Percentiles rank a stretch among this genome's conserved stretches.
These are phyloP conservation scores for Psittacula cyanocephala DNA, from an alignment of 2,113 vertebrate genomes.

Conservation along the genomic window DNA sequence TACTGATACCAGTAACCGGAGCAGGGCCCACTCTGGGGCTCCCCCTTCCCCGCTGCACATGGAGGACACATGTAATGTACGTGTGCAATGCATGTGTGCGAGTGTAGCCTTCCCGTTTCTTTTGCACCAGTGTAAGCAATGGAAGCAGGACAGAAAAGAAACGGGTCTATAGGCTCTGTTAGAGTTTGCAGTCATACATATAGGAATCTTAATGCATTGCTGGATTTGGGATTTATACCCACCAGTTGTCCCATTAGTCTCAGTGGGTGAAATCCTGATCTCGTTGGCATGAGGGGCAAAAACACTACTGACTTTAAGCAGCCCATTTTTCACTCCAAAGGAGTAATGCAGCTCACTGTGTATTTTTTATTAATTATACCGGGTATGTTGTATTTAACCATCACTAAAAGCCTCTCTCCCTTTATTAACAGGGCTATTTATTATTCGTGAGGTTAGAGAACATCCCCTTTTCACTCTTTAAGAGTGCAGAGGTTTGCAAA, in stretches of 20 bases:
- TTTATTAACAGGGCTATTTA: background rate
- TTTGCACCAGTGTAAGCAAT: fast-evolving
- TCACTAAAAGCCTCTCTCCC: constrained; percentile 14
- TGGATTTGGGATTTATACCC: background rate
- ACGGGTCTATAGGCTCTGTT: background rate
- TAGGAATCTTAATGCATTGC: background rate
- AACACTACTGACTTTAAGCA: background rate
- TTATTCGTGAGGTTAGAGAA: background rate
- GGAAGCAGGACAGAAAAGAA: background rate
- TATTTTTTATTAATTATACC: background rate
- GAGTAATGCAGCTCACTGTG: background rate
- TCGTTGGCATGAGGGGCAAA: background rate
- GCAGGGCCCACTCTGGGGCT: background rate
- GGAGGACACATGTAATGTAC: background rate
- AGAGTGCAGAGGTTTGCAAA: background rate
- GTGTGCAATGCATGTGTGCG: background rate
- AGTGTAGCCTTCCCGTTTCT: too few relatives aligned
- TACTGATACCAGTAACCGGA: background rate
- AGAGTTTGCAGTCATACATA: fast-evolving
- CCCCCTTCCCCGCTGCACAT: background rate
- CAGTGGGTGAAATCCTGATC: background rate
- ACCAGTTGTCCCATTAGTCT: background rate
- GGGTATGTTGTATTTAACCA: background rate
- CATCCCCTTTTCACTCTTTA: background rate
- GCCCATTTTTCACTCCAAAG: background rate